Evolutionary conservation across 1,140 invertebrate genomes (phyloP), one percentile per base, ranked within the genome.

Genomic region (fruit fly (Drosophila melanogaster)): DNA sequence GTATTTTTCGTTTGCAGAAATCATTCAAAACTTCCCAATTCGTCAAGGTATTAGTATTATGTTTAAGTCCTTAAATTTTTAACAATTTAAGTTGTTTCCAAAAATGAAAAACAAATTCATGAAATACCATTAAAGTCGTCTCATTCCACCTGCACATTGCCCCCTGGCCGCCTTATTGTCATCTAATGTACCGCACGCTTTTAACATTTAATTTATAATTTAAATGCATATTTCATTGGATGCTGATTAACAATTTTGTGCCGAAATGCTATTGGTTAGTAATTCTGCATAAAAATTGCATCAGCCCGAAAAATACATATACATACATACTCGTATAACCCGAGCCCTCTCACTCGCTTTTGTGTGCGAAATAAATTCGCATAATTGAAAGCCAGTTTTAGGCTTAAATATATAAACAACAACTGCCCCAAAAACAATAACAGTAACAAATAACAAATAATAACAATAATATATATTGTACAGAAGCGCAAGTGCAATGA

Each of bases 251-350:
- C 41, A 71, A 59, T 75, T 80, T 73, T 59, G 37, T 47, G 55
- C 61, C 50, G 50, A 69, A 69, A 66, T 65, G 53, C 60, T 83
- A 66, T 87, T 67, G 64, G 66, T 87, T 84, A 80, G 79, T 89
- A 87, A 87, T 87, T 87, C 81, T 77, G 77, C 85, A 84, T 90
- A 80, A 84, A 77, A 70, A 90, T 89, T 89, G 79, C 84, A 84
- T 89, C 84, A 89, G 84, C 84, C 84, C 57, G 51, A 77, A 60
- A 72, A 51, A 65, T 60, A 38, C 12, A 37, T 12, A 4, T 26
- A 26, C 4, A 55, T 72, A 77, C 51, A 72, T 47, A 22, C 19
- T 22, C 19, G 19, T 22, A 65, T 62, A 70, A 55, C 49, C 33
- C 57, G 56, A 61, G 30, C 22, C 55, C 56, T 22, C 19, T 46